Percentiles rank a stretch among this genome's conserved stretches.
phyloP scores from a whole-genome alignment of 2,113 vertebrate species.

The Otocyon megalotis region DNA sequence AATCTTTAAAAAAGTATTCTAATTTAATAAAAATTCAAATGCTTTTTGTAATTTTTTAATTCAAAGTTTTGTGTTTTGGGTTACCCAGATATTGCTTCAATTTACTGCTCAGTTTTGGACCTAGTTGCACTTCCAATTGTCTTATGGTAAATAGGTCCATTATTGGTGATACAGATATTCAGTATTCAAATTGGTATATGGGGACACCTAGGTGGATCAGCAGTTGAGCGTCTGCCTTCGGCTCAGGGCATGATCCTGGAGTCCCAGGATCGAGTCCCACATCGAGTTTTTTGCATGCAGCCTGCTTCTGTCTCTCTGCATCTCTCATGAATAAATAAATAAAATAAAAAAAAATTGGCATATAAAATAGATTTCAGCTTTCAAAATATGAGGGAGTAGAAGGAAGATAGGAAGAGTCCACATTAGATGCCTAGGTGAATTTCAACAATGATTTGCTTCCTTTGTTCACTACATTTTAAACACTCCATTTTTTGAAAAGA shows the following conservation, averaged over 20 bases:
- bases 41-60: neutral
- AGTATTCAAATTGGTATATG: neutral
- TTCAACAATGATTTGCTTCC: neutral
- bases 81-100: neutral
- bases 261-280: too few species aligned
- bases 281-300: too few species aligned
- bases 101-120: neutral
- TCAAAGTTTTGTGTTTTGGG: neutral
- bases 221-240: too few species aligned
- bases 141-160: neutral
- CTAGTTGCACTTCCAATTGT: neutral
- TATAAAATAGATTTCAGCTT: neutral
- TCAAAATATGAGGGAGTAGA: neutral
- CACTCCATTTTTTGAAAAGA: neutral
- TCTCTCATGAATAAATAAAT: too few species aligned
- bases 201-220: too few species aligned
- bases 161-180: slow-evolving; percentile 20
- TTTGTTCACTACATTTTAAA: neutral
- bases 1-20: neutral
- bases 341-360: too few species aligned
- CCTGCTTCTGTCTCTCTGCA: too few species aligned
- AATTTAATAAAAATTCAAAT: neutral
- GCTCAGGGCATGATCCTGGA: too few species aligned
- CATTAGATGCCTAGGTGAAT: neutral
- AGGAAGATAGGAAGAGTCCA: neutral